phyloP scores from a whole-genome alignment of 2,888 invertebrate genomes.

The Habrosyne pyritoides region DNA sequence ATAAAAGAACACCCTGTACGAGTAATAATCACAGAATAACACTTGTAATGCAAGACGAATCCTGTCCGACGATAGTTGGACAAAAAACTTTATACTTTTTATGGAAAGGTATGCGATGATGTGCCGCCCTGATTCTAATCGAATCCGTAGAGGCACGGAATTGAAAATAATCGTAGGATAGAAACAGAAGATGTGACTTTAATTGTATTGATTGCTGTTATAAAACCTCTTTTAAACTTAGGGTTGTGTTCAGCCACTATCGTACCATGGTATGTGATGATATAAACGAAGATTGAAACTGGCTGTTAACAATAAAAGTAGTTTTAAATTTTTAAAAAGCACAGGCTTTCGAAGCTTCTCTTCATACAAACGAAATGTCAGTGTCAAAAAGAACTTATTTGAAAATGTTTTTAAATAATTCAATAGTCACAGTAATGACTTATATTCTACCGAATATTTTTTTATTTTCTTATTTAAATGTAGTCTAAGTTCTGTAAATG shows the following conservation, averaged over 20 bases:
- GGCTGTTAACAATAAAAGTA: too few species aligned
- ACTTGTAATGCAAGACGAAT: conserved; percentile 76
- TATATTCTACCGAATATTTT: too few species aligned
- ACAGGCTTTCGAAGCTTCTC: too few species aligned
- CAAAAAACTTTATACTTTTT: conserved; percentile 42
- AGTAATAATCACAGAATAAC: conserved; percentile 45
- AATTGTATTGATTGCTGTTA: conserved; percentile 8
- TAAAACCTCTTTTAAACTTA: not conserved
- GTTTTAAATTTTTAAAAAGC: too few species aligned
- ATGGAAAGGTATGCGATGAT: conserved; percentile 40
- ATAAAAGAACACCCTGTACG: conserved; percentile 44
- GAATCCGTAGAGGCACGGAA: conserved; percentile 16
- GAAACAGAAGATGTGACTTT: not conserved
- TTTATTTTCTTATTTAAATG: too few species aligned
- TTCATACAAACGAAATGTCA: too few species aligned
- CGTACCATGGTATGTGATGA: too few species aligned
- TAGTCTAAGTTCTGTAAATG: too few species aligned
- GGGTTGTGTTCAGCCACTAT: not conserved
- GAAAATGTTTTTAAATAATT: too few species aligned
- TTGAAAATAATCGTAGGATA: conserved; percentile 16
- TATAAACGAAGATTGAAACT: too few species aligned
- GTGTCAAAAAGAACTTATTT: too few species aligned
- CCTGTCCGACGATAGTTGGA: conserved; percentile 44
- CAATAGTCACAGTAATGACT: too few species aligned
- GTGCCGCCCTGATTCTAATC: conserved; percentile 35